phyloP scores from a whole-genome alignment of 1,140 invertebrate genomes.

The Oryzaephilus surinamensis region DNA sequence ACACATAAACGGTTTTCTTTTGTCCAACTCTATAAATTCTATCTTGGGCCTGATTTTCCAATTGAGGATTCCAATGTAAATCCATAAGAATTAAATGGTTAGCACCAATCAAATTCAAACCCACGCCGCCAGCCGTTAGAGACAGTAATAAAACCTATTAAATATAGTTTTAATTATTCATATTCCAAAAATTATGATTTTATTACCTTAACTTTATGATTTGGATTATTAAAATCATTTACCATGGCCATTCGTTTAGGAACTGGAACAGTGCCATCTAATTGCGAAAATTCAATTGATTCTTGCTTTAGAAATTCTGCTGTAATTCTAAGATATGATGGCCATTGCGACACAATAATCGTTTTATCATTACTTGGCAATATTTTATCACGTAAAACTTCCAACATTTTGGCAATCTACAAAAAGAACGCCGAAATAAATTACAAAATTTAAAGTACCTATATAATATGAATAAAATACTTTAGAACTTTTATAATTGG shows the following conservation, averaged over 20 bases:
- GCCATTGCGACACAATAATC: constrained; percentile 86
- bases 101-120: constrained; percentile 79
- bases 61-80: constrained; percentile 91
- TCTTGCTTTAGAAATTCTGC: constrained; percentile 44
- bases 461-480: constrained; percentile 21
- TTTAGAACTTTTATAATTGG: constrained; percentile 50
- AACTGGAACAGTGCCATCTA: constrained; percentile 57
- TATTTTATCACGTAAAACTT: constrained; percentile 46
- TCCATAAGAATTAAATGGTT: constrained; percentile 86
- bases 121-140: constrained; percentile 81
- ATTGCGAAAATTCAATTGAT: constrained; percentile 44
- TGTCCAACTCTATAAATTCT: constrained; percentile 86
- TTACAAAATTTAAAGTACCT: constrained; percentile 6
- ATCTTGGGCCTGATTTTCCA: constrained; percentile 87
- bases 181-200: constrained; percentile 25
- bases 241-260: constrained; percentile 52
- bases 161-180: constrained; percentile 5
- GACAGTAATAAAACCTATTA: constrained; percentile 75
- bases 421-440: too few relatives aligned
- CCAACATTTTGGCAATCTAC: constrained; percentile 48
- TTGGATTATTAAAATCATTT: constrained; percentile 57
- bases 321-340: constrained; percentile 60
- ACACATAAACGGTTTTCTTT: constrained; percentile 65
- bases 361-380: constrained; percentile 52
- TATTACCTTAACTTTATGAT: constrained; percentile 40